Conservation (phyloP, 1,140 invertebrate genomes). For the Drosophila saltans region DNA sequence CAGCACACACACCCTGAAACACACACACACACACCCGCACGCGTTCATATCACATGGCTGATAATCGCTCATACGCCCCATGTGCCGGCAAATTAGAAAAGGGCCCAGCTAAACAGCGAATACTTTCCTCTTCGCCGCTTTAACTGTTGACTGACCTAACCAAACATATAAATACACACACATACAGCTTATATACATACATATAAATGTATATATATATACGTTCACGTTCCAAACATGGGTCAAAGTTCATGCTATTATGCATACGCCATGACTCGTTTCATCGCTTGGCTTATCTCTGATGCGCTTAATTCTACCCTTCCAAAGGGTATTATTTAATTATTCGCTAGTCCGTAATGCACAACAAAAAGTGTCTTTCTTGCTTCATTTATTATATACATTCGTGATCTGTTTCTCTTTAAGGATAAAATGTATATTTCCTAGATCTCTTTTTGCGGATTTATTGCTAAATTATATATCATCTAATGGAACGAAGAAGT, state of each 20-base stretch:
- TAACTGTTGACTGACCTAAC: conserved; percentile 12
- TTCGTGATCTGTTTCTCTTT: too few relatives aligned
- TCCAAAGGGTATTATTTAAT: not conserved
- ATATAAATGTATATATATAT: not conserved
- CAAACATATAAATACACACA: conserved; percentile 3
- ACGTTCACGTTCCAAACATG: not conserved
- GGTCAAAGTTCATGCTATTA: conserved; percentile 25
- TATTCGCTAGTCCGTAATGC: not conserved
- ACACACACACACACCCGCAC: conserved; percentile 12
- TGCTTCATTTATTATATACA: not conserved
- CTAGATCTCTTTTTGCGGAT: too few relatives aligned
- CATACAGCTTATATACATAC: not conserved
- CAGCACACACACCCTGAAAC: conserved; percentile 31
- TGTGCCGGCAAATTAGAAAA: conserved; percentile 36
- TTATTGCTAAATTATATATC: too few relatives aligned
- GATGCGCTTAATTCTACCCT: conserved; percentile 43
- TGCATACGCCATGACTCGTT: conserved; percentile 31
- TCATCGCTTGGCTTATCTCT: conserved; percentile 46
- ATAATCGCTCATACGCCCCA: conserved; percentile 68
- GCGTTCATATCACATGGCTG: conserved; percentile 37
- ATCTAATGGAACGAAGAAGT: too few relatives aligned
- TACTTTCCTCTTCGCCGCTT: conserved; percentile 6
- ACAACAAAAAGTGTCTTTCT: not conserved
- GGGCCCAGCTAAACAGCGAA: not conserved
- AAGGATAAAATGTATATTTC: too few relatives aligned